Percentiles rank a stretch among this genome's conserved stretches.
phyloP scores from a whole-genome alignment of 1,140 invertebrate species.

The Euura saliciscinereae region DNA sequence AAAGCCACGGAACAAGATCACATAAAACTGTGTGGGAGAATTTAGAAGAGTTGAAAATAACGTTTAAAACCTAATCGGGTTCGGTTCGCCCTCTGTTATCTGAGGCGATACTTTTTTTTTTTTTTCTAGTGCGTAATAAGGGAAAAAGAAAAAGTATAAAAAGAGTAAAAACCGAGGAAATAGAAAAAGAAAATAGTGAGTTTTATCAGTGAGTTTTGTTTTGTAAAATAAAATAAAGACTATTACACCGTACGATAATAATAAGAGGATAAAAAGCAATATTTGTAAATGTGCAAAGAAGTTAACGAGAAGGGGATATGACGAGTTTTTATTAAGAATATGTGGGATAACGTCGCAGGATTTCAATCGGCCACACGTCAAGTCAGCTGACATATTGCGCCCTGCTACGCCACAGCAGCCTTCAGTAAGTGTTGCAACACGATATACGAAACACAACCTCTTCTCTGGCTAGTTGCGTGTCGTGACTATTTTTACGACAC shows the following conservation, averaged over 20 bases:
- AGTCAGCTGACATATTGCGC: conserved; percentile 63
- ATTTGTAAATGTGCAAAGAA: background rate
- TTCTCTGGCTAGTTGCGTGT: background rate
- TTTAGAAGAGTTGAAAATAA: no score
- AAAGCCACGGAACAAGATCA: no score
- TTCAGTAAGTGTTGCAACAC: conserved; percentile 55
- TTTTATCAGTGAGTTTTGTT: background rate
- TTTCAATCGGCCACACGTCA: conserved; percentile 57
- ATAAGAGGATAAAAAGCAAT: conserved; percentile 12
- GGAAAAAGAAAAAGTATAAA: no score
- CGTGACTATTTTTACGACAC: conserved; percentile 24
- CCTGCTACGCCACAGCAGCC: conserved; percentile 59
- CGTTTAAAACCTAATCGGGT: no score
- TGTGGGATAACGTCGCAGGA: conserved; percentile 56
- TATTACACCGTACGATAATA: background rate
- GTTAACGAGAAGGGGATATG: conserved; percentile 10
- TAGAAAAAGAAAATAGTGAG: no score
- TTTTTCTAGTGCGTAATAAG: background rate
- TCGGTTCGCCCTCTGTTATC: no score
- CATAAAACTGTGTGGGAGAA: no score
- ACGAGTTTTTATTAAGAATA: conserved; percentile 49
- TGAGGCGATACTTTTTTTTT: no score
- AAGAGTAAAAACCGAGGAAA: no score
- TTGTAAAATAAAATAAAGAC: background rate
- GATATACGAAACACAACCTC: background rate